Base-by-base conservation (phyloP, 2,113 vertebrate species). In the Vidua chalybeata region DNA sequence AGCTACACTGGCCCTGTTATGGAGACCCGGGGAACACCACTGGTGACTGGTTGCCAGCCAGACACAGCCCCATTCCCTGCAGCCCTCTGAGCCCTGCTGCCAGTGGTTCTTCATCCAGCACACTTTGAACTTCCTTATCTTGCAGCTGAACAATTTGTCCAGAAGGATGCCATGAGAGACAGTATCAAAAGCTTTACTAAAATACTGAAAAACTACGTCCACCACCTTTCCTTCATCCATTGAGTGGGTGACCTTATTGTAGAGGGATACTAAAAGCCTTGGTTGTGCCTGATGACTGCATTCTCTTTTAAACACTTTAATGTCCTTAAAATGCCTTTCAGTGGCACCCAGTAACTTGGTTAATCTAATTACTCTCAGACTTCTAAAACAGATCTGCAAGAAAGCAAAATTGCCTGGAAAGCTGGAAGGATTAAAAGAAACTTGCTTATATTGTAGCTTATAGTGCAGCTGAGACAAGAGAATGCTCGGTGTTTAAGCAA, bases 401-500 rank as follows among this genome's bases (percentile, higher is more conserved):
- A 82, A 81, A 78, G 45, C 33, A 84, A 55, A 93, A 62, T 28
- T 69, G 14, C 27, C 59, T 74, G 51, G 26, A 58, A 81, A 66
- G 18, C 12, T 66, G 23, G 33, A 56, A 61, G 18, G 7, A 7
- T 74, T 71, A 61, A 45, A 69, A 78, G 41, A 52, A 69, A 69
- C 28, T 87, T 73, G 20, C 39, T 59, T 59, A 4, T 52, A 9
- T 27, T 73, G 33, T 51, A 33, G 10, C 20, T 64, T 35, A 23
- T 52, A 41, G 11, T 6, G 5, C 49, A 77, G 19, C 51, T 58
- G 56, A 56, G 51, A 33, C 51, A 74, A 19, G 15, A 27, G 63
- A 84, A 16, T 46, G 46, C 19, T 52, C 0, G 0, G 3, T 58
- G 31, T 62, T 31, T 48, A 33, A 54, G 51, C n/a, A 75, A 24